A percentile compares a stretch with the other conserved stretches of the same genome.
These are phyloP conservation scores for Asobara japonica DNA, from an alignment of 1,140 invertebrate genomes.

Conservation along the genomic window DNA sequence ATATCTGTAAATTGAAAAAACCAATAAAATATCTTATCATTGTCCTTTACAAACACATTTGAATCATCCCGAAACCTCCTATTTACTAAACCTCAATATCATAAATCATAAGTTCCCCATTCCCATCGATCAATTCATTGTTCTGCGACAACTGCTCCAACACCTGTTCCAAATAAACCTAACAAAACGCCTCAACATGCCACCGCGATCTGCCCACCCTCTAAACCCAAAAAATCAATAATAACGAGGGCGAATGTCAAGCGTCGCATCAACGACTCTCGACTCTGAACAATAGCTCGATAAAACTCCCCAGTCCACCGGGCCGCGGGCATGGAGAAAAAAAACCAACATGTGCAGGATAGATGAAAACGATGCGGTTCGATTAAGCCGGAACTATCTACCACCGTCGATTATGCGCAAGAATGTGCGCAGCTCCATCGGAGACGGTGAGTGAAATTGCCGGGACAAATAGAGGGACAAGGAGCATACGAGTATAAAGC, in stretches of 20 bases:
- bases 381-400: slow-evolving; percentile 10
- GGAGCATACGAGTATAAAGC: slow-evolving; percentile 25
- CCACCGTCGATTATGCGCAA: slow-evolving; percentile 29
- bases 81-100: too few species aligned
- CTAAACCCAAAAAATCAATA: slow-evolving; percentile 5
- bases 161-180: not conserved
- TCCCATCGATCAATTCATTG: not conserved
- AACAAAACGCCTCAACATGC: not conserved
- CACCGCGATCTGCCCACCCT: not conserved
- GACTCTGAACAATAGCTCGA: not conserved
- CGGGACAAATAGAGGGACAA: slow-evolving; percentile 5
- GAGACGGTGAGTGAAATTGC: slow-evolving; percentile 24
- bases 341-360: slow-evolving; percentile 4
- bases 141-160: not conserved
- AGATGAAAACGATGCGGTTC: not conserved
- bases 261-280: not conserved
- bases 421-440: slow-evolving; percentile 33
- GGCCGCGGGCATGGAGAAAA: not conserved
- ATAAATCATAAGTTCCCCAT: not conserved
- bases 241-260: slow-evolving; percentile 11
- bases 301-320: too few species aligned
- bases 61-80: too few species aligned
- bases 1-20: not conserved
- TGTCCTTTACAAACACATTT: not conserved
- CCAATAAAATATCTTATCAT: not conserved